These are phyloP conservation scores for Drosophila stalkeri DNA, from an alignment of 2,888 invertebrate species.

Conservation along the genomic window DNA sequence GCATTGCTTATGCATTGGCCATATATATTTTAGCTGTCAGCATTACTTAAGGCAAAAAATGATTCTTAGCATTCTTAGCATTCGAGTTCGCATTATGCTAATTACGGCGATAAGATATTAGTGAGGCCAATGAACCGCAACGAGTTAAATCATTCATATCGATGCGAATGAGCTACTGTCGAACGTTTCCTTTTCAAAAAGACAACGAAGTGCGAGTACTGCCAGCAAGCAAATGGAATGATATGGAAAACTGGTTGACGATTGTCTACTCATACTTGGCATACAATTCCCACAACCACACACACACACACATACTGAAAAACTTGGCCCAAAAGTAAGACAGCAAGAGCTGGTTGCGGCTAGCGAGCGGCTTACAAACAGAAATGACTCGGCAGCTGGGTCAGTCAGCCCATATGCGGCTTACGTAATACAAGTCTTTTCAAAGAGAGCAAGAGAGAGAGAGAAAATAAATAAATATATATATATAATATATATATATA, in stretches of 20 bases:
- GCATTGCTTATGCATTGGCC: neutral
- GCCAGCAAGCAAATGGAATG: conserved; percentile 64
- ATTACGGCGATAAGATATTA: conserved; percentile 61
- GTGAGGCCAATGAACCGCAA: conserved; percentile 71
- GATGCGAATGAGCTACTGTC: conserved; percentile 16
- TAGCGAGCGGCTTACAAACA: conserved; percentile 49
- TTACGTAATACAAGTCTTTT: conserved; percentile 57
- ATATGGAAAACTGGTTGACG: conserved; percentile 74
- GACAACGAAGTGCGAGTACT: conserved; percentile 45
- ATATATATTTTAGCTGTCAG: conserved; percentile 16
- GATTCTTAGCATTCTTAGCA: conserved; percentile 50
- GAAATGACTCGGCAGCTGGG: conserved; percentile 68
- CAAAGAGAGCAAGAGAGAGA: conserved; percentile 13
- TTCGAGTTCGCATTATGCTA: conserved; percentile 67
- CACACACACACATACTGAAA: conserved; percentile 15
- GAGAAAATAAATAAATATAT: neutral
- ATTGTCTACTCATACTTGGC: conserved; percentile 61
- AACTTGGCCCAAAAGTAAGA: conserved; percentile 70
- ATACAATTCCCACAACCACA: conserved; percentile 53
- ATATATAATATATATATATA: neutral
- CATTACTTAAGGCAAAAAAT: conserved; percentile 63
- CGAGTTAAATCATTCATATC: conserved; percentile 65
- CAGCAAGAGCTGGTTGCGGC: conserved; percentile 40
- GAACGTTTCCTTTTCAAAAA: conserved; percentile 5
- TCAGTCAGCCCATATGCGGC: conserved; percentile 49